Evolutionary conservation across 2,797 vertebrate genomes (phyloP).

Genomic region (Rhinogobio ventralis): DNA sequence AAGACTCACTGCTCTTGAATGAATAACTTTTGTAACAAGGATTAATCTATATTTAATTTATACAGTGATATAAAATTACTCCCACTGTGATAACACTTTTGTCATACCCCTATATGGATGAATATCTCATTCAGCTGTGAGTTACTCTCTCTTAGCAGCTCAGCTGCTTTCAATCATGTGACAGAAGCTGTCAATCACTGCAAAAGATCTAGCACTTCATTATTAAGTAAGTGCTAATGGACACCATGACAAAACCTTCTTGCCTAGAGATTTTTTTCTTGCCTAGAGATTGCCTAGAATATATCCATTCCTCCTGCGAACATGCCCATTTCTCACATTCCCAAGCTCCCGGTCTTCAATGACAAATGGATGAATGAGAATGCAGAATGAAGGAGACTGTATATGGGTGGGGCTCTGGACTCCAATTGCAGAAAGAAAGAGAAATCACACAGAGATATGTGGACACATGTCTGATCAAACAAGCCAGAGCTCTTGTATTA

Average conservation of each 20-base stretch:
- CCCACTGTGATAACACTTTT: constrained; percentile 1
- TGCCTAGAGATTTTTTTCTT: constrained; percentile 10
- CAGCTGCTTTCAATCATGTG: constrained; percentile 19
- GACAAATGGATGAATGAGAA: constrained; percentile 45
- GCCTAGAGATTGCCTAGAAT: not conserved
- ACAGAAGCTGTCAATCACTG: not conserved
- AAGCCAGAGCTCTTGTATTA: constrained; percentile 15
- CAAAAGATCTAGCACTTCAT: not conserved
- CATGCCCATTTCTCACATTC: not conserved
- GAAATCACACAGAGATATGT: not conserved
- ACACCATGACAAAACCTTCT: constrained; percentile 31
- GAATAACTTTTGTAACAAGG: not conserved
- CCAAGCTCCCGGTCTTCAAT: constrained; percentile 28
- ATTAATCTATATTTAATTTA: not conserved
- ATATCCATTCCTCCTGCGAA: not conserved
- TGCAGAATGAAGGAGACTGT: constrained; percentile 4
- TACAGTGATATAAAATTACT: constrained; percentile 7
- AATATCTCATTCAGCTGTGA: not conserved
- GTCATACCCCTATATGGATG: not conserved
- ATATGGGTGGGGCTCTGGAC: constrained; percentile 14
- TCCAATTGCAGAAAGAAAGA: constrained; percentile 2
- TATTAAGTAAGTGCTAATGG: constrained; percentile 35
- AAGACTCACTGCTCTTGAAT: not conserved
- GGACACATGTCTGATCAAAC: constrained; percentile 15
- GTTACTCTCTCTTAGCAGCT: not conserved